Base-by-base conservation (phyloP, 2,888 invertebrate genomes). In the Pomacea canaliculata region DNA sequence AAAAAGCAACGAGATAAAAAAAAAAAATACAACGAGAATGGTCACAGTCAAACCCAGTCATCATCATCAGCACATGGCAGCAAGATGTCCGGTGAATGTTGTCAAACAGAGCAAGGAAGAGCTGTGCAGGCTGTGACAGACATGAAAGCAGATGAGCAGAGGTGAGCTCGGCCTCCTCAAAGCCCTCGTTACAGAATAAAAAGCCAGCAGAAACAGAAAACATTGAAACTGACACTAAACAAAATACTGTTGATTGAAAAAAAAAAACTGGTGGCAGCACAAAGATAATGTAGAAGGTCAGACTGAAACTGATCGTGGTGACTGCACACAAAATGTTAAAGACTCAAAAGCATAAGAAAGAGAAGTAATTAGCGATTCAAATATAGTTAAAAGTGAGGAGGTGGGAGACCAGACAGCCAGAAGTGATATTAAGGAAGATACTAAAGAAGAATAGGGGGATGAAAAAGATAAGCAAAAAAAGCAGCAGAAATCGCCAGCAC, bases 141-240 rank as follows among this genome's bases (percentile, higher is more conserved):
- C 9, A 59, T 23, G 49, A 46, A 71, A 49, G 16, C 62, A 65
- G 27, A 46, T 67, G n/a, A 69, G 68, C 51, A 63, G 2, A 56
- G 10, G 51, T 56, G 51, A 16, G 12, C 51, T 56, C 51, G 2
- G 51, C 16, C 37, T 10, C 4, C 8, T 56, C 51, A 51, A 16
- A 56, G 16, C 12, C 12, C 51, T 56, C 51, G 12, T 56, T 56
- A 16, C 12, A 71, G 86, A 83, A 27, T 85, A 78, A 62, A 63
- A 80, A 81, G 73, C 66, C 70, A 78, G 48, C 75, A 83, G 60
- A 82, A 37, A 37, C 37, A 37, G 37, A 37, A 37, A 37, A 37
- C 37, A 37, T 37, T 1, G 37, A 37, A 76, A 23, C 78, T 80
- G 59, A 79, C 37, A 76, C 37, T 23, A 62, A 79, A 19, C 74